phyloP scores from a whole-genome alignment of 2,113 vertebrate genomes.

The Sprattus sprattus region DNA sequence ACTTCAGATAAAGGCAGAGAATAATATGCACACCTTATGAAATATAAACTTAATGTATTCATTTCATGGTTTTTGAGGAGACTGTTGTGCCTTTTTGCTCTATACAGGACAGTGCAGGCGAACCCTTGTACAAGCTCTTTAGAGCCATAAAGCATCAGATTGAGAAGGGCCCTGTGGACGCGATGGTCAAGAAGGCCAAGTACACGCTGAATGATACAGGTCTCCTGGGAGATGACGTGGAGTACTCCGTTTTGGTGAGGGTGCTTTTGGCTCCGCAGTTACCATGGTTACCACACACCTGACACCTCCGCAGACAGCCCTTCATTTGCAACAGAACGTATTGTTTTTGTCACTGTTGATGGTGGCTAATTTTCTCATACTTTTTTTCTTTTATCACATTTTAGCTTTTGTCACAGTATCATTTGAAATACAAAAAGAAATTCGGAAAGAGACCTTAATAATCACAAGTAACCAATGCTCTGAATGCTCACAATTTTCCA shows the following conservation, averaged over 20 bases:
- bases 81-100: conserved; percentile 34
- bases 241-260: conserved; percentile 86
- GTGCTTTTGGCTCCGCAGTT: conserved; percentile 45
- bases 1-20: neutral
- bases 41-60: neutral
- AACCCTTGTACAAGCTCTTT: conserved; percentile 93
- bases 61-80: neutral
- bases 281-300: conserved; percentile 52
- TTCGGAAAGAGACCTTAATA: neutral
- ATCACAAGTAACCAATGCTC: neutral
- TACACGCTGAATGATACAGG: conserved; percentile 95
- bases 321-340: neutral
- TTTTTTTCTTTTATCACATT: neutral
- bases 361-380: neutral
- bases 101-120: conserved; percentile 87
- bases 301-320: neutral
- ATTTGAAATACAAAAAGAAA: neutral
- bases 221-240: conserved; percentile 91
- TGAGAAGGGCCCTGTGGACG: conserved; percentile 94
- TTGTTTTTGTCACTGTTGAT: conserved; percentile 2
- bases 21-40: neutral
- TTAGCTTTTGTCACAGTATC: neutral
- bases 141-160: conserved; percentile 97
- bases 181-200: conserved; percentile 91
- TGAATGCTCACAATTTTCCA: neutral